Evolutionary conservation across 1,140 invertebrate genomes (phyloP).

Genomic region (Plodia interpunctella): DNA sequence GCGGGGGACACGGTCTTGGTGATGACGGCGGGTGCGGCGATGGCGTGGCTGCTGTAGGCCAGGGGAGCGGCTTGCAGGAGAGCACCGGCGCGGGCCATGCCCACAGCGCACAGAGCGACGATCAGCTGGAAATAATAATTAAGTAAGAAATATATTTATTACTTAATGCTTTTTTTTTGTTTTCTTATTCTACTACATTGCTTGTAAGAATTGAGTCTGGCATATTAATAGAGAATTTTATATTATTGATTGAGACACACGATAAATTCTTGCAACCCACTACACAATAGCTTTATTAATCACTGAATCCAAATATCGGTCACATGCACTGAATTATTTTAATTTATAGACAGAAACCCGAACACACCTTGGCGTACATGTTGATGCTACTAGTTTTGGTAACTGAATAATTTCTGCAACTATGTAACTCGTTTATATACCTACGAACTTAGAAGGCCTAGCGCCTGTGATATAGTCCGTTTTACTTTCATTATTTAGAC

Average conservation of each 20-base stretch:
- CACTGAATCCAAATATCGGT: not conserved
- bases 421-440: slow-evolving; percentile 40
- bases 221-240: too few species aligned
- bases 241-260: too few species aligned
- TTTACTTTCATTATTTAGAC: slow-evolving; percentile 12
- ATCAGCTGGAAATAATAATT: slow-evolving; percentile 47
- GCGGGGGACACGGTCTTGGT: slow-evolving; percentile 35
- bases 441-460: not conserved
- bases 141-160: too few species aligned
- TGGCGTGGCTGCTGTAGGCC: slow-evolving; percentile 34
- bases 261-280: not conserved
- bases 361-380: slow-evolving; percentile 72
- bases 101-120: slow-evolving; percentile 50
- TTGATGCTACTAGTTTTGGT: slow-evolving; percentile 61
- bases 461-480: not conserved
- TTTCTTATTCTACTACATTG: too few species aligned
- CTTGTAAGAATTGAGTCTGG: too few species aligned
- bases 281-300: not conserved
- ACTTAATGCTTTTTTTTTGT: too few species aligned
- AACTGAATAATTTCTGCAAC: slow-evolving; percentile 67
- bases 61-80: slow-evolving; percentile 39
- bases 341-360: not conserved
- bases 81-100: slow-evolving; percentile 45
- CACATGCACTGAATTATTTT: not conserved
- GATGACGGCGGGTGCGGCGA: slow-evolving; percentile 27